Percentiles rank a stretch among this genome's conserved stretches.
Evolutionary conservation across 2,888 invertebrate genomes (phyloP).

Genomic region (Drosophila neutralis): DNA sequence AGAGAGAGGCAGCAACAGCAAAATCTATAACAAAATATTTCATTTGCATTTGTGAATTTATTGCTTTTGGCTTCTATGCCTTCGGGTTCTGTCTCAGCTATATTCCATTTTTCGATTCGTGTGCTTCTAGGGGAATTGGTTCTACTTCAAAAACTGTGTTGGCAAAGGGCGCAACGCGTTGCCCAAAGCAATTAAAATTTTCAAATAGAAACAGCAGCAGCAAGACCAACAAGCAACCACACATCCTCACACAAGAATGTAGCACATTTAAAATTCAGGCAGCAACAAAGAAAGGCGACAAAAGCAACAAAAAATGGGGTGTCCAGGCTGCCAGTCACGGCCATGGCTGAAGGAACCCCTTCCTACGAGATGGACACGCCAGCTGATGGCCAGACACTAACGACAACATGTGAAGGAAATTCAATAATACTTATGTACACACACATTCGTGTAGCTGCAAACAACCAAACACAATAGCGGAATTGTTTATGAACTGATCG

Average conservation of each 20-base stretch:
- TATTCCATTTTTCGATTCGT: conserved; percentile 49
- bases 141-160: conserved; percentile 24
- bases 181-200: conserved; percentile 73
- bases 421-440: conserved; percentile 61
- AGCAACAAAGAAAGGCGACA: conserved; percentile 36
- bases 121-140: conserved; percentile 58
- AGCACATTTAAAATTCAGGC: conserved; percentile 58
- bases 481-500: background rate
- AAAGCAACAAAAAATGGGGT: conserved; percentile 33
- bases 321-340: conserved; percentile 65
- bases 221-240: conserved; percentile 1
- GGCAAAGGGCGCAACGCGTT: conserved; percentile 44
- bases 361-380: conserved; percentile 29
- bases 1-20: conserved; percentile 1
- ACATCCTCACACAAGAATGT: conserved; percentile 43
- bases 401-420: conserved; percentile 42
- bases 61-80: conserved; percentile 59
- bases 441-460: conserved; percentile 1
- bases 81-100: conserved; percentile 35
- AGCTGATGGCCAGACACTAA: conserved; percentile 49
- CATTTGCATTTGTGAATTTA: conserved; percentile 75
- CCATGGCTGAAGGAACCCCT: conserved; percentile 52
- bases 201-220: conserved; percentile 20
- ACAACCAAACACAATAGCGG: conserved; percentile 8
- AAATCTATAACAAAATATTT: conserved; percentile 46